Evolutionary conservation across 2,113 vertebrate genomes (phyloP).

Genomic region (Coreoperca whiteheadi): DNA sequence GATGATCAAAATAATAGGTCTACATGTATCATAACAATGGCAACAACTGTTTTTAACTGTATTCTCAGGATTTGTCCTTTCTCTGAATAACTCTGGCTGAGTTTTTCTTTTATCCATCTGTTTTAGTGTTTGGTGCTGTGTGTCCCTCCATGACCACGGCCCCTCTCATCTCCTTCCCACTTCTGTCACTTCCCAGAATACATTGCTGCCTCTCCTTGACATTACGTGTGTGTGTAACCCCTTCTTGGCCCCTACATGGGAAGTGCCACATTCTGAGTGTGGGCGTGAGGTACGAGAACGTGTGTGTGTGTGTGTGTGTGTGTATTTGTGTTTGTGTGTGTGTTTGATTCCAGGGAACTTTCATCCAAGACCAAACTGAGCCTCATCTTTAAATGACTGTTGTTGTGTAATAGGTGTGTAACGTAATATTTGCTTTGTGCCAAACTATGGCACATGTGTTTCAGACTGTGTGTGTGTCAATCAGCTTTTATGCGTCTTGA

Average conservation of each 20-base stretch:
- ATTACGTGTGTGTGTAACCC: constrained; percentile 30
- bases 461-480: not conserved
- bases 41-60: not conserved
- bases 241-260: constrained; percentile 48
- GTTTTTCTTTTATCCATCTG: not conserved
- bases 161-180: constrained; percentile 48
- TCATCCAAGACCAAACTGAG: constrained; percentile 11
- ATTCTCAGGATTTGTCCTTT: not conserved
- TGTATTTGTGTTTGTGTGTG: constrained; percentile 30
- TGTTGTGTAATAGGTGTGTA: constrained; percentile 24
- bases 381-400: constrained; percentile 41
- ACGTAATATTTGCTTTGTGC: not conserved
- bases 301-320: constrained; percentile 20
- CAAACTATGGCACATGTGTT: not conserved
- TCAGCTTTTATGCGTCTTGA: not conserved
- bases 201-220: constrained; percentile 37
- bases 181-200: constrained; percentile 69
- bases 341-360: constrained; percentile 59
- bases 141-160: constrained; percentile 35
- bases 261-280: constrained; percentile 77
- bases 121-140: not conserved
- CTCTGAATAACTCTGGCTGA: not conserved
- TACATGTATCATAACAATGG: not conserved
- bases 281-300: constrained; percentile 70
- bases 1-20: not conserved